These are phyloP conservation scores for Acestrorhynchus altus DNA, from an alignment of 2,797 vertebrate genomes.

Conservation along the genomic window DNA sequence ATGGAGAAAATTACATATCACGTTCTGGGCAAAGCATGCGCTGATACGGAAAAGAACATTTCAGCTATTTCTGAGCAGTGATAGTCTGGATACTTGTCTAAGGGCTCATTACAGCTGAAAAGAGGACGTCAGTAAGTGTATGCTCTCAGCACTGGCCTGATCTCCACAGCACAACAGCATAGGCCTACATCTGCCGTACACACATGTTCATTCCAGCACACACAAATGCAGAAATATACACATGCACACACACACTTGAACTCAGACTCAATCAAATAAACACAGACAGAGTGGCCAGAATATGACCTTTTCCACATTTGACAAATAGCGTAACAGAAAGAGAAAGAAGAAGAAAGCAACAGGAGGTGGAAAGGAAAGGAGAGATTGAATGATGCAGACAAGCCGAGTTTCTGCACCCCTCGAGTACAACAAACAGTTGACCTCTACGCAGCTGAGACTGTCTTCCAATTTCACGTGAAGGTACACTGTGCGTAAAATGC, in stretches of 20 bases:
- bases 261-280: constrained; percentile 33
- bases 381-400: constrained; percentile 23
- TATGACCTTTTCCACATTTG: constrained; percentile 17
- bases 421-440: background rate
- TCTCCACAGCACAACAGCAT: background rate
- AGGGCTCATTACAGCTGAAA: background rate
- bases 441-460: background rate
- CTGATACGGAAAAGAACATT: background rate
- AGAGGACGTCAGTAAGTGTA: background rate
- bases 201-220: constrained; percentile 7
- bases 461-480: background rate
- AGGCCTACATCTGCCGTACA: background rate
- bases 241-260: constrained; percentile 4
- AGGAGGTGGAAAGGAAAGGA: background rate
- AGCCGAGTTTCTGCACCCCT: constrained; percentile 9
- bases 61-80: background rate
- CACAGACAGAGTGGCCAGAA: constrained; percentile 33
- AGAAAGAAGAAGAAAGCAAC: background rate
- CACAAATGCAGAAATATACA: constrained; percentile 8
- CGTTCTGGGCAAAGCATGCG: background rate
- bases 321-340: constrained; percentile 16
- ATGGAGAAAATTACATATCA: background rate
- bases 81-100: background rate
- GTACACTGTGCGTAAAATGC: background rate
- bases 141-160: background rate